Conservation (phyloP, 2,888 invertebrate genomes). For the Xestoiulus laeticollis region DNA sequence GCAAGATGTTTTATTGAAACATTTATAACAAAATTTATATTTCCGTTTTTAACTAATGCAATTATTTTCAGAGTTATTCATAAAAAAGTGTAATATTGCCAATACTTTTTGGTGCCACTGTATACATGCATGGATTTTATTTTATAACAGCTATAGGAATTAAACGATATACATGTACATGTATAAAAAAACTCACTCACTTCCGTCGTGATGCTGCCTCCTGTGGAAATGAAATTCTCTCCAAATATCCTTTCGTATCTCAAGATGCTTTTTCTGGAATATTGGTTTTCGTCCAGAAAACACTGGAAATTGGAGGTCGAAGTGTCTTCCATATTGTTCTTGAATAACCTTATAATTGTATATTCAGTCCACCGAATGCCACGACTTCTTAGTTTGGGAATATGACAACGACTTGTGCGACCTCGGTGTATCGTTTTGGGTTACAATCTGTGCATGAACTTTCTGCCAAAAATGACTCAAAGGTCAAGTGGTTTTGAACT, state of each 20-base stretch:
- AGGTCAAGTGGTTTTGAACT: neutral
- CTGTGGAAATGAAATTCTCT: slow-evolving; percentile 68
- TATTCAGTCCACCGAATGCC: neutral
- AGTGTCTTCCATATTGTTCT: neutral
- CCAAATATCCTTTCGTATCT: slow-evolving; percentile 71
- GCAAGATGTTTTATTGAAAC: too few species aligned
- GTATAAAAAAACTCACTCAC: slow-evolving; percentile 59
- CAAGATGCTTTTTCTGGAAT: slow-evolving; percentile 67
- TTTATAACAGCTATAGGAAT: too few species aligned
- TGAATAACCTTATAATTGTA: neutral
- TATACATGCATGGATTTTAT: too few species aligned
- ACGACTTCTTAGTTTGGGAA: neutral
- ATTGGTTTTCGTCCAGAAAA: slow-evolving; percentile 69
- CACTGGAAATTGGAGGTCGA: slow-evolving; percentile 61
- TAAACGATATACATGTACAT: too few species aligned
- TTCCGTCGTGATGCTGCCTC: slow-evolving; percentile 67
- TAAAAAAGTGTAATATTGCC: too few species aligned
- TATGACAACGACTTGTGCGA: neutral
- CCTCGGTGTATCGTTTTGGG: neutral
- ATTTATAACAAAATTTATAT: too few species aligned
- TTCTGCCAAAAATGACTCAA: neutral
- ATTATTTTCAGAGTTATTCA: too few species aligned
- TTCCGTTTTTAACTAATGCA: too few species aligned
- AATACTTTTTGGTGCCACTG: too few species aligned
- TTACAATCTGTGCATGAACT: neutral